Conservation (phyloP, 2,113 vertebrate species). For the Neodontobutis hainanensis region DNA sequence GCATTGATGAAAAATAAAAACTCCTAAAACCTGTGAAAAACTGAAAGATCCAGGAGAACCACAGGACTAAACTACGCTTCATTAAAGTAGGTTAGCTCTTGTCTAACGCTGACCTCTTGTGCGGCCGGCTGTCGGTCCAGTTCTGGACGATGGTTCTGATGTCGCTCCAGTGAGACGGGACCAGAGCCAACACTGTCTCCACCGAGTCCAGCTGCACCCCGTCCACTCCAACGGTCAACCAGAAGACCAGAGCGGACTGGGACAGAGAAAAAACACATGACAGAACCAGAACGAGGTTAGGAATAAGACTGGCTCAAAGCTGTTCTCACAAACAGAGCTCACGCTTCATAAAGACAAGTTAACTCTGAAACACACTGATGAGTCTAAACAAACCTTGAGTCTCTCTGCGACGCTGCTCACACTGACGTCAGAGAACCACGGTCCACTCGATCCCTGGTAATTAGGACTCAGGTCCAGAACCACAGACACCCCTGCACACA, state of each 20-base stretch:
- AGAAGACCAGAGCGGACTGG: constrained; percentile 71
- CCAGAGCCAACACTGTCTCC: constrained; percentile 52
- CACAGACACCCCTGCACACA: constrained; percentile 78
- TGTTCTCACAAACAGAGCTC: too few relatives aligned
- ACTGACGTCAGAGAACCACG: constrained; percentile 77
- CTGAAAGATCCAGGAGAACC: too few relatives aligned
- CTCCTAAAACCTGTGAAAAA: too few relatives aligned
- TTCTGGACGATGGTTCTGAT: constrained; percentile 78
- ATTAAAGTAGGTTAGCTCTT: too few relatives aligned
- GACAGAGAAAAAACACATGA: neutral
- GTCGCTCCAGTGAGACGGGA: constrained; percentile 65
- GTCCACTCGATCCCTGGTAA: constrained; percentile 72
- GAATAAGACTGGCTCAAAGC: too few relatives aligned
- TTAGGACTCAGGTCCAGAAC: constrained; percentile 89
- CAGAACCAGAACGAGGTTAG: neutral
- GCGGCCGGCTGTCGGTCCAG: constrained; percentile 39
- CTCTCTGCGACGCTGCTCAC: constrained; percentile 62
- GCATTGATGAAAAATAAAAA: too few relatives aligned
- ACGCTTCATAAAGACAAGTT: too few relatives aligned
- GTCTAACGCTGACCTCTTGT: constrained; percentile 37
- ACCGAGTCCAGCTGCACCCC: constrained; percentile 79
- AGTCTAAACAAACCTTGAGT: constrained; percentile 65
- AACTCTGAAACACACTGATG: neutral
- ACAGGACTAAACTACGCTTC: too few relatives aligned
- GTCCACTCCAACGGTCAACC: constrained; percentile 79